Conservation (phyloP, 2,888 invertebrate genomes). For the Diarsia rubi region DNA sequence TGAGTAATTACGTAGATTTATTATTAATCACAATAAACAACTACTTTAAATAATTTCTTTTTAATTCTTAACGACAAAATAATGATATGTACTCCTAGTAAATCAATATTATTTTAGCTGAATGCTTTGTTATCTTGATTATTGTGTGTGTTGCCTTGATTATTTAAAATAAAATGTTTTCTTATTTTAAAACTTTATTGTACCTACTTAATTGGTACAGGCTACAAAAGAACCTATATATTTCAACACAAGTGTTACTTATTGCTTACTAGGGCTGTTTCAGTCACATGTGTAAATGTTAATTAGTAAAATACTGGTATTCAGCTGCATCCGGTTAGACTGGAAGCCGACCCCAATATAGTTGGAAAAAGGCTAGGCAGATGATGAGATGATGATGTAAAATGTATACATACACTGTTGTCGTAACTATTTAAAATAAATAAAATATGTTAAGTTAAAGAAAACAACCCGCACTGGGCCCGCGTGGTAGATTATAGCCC, state of each 20-base stretch:
- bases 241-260: too few relatives aligned
- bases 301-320: too few relatives aligned
- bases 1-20: neutral
- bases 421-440: neutral
- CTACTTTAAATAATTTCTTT: neutral
- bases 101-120: slow-evolving; percentile 23
- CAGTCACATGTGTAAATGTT: too few relatives aligned
- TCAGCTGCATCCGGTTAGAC: too few relatives aligned
- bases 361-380: too few relatives aligned
- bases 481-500: too few relatives aligned
- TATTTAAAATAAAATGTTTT: neutral
- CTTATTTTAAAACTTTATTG: neutral
- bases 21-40: neutral
- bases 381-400: too few relatives aligned
- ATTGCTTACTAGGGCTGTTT: too few relatives aligned
- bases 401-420: neutral
- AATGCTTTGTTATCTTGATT: neutral
- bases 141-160: slow-evolving; percentile 6
- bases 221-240: too few relatives aligned
- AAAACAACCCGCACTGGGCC: too few relatives aligned
- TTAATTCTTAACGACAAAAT: neutral
- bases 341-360: too few relatives aligned
- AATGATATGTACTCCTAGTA: slow-evolving; percentile 6
- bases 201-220: too few relatives aligned
- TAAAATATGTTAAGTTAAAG: neutral